Conservation (phyloP, 2,797 vertebrate genomes). For the Cheracebus regulus region DNA sequence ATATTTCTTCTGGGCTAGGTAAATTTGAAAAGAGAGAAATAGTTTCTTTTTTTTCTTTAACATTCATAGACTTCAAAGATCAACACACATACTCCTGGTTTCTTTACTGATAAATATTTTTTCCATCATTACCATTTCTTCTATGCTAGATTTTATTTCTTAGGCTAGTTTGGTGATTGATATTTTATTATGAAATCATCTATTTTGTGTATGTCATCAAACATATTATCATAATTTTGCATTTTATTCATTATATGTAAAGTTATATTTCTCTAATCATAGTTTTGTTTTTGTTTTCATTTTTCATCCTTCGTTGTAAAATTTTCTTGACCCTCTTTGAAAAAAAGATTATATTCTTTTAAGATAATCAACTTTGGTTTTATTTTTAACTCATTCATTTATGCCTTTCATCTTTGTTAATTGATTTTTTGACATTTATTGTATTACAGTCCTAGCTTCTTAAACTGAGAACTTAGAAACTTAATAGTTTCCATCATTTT, state of each 20-base stretch:
- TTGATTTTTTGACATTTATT: not conserved
- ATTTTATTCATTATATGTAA: not conserved
- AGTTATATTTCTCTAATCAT: not conserved
- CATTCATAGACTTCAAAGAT: not conserved
- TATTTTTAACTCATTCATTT: not conserved
- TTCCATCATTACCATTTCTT: not conserved
- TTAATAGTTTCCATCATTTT: not conserved
- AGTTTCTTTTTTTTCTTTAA: not conserved
- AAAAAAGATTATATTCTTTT: not conserved
- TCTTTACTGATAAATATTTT: not conserved
- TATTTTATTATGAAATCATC: not conserved
- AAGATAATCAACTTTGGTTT: not conserved
- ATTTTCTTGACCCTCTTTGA: not conserved
- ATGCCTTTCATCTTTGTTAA: not conserved
- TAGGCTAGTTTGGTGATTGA: not conserved
- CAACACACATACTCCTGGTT: not conserved
- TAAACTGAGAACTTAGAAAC: not conserved
- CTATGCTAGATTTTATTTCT: not conserved
- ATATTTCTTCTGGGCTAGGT: not conserved
- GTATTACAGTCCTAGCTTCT: not conserved
- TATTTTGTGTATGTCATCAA: not conserved
- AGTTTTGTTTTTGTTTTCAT: not conserved
- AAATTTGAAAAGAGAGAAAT: not conserved
- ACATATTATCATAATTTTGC: not conserved
- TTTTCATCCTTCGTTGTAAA: not conserved